phyloP scores from a whole-genome alignment of 2,888 invertebrate genomes.

The Caenorhabditis plicata region DNA sequence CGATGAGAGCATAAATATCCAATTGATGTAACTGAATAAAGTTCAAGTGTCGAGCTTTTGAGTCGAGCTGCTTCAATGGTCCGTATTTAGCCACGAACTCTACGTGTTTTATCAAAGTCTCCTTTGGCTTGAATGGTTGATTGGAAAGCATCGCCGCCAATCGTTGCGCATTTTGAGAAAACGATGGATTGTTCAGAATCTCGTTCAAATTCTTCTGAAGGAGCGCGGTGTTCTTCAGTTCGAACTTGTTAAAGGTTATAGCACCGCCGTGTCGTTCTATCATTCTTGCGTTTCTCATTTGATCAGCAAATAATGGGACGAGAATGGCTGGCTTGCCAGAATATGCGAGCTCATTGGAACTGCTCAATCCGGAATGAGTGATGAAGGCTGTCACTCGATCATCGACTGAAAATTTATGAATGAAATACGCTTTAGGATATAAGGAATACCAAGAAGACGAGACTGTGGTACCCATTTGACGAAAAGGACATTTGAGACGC shows the following conservation, averaged over 20 bases:
- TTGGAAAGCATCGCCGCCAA: conserved; percentile 12
- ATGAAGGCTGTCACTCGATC: too few species aligned
- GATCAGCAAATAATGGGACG: conserved; percentile 38
- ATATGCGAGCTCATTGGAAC: too few species aligned
- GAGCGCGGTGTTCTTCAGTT: conserved; percentile 5
- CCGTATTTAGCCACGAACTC: too few species aligned
- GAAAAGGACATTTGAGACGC: conserved; percentile 12
- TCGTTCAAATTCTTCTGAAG: neutral
- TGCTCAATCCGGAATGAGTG: too few species aligned
- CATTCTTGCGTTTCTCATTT: conserved; percentile 22
- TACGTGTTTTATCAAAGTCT: too few species aligned
- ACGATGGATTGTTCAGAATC: conserved; percentile 9
- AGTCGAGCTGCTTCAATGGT: too few species aligned
- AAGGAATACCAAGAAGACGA: conserved; percentile 11
- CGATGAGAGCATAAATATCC: neutral
- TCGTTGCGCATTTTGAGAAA: conserved; percentile 3
- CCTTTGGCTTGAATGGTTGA: too few species aligned
- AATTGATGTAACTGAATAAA: neutral
- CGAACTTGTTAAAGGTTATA: conserved; percentile 10
- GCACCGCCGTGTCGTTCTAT: conserved; percentile 24
- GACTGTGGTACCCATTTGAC: conserved; percentile 29
- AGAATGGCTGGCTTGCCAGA: conserved; percentile 17
- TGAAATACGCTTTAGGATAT: too few species aligned
- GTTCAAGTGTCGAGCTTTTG: too few species aligned
- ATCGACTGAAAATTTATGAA: too few species aligned